A percentile compares a stretch with the other conserved stretches of the same genome.
Evolutionary conservation across 2,797 vertebrate species (phyloP).

Genomic region (Otolemur crassicaudatus): DNA sequence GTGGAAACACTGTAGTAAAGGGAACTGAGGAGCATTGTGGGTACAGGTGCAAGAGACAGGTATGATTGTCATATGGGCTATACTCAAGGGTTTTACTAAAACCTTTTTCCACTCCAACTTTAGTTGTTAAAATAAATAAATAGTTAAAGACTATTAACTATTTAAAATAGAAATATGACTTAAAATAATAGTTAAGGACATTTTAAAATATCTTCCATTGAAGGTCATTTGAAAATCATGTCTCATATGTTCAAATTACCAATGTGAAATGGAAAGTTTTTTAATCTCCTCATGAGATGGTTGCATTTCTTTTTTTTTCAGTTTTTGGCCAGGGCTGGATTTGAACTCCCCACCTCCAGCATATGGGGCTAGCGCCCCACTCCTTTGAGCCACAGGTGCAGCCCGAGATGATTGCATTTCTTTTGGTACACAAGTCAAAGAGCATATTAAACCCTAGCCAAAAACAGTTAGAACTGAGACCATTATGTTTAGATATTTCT

Average conservation of each 20-base stretch:
- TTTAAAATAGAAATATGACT: too few relatives aligned
- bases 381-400: too few relatives aligned
- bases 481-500: conserved; percentile 11
- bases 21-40: not conserved
- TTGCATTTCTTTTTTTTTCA: not conserved
- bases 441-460: not conserved
- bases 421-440: conserved; percentile 23
- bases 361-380: too few relatives aligned
- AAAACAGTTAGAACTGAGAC: conserved; percentile 51
- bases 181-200: not conserved
- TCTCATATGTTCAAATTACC: not conserved
- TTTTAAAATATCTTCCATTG: not conserved
- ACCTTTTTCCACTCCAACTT: not conserved
- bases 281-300: conserved; percentile 16
- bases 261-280: conserved; percentile 8
- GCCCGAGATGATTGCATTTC: not conserved
- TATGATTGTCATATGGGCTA: not conserved
- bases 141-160: not conserved
- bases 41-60: not conserved
- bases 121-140: not conserved
- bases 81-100: conserved; percentile 3
- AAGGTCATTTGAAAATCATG: conserved; percentile 32
- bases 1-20: not conserved
- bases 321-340: too few relatives aligned
- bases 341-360: too few relatives aligned